Conservation (phyloP, 2,888 invertebrate genomes). For the Synanthedon formicaeformis region DNA sequence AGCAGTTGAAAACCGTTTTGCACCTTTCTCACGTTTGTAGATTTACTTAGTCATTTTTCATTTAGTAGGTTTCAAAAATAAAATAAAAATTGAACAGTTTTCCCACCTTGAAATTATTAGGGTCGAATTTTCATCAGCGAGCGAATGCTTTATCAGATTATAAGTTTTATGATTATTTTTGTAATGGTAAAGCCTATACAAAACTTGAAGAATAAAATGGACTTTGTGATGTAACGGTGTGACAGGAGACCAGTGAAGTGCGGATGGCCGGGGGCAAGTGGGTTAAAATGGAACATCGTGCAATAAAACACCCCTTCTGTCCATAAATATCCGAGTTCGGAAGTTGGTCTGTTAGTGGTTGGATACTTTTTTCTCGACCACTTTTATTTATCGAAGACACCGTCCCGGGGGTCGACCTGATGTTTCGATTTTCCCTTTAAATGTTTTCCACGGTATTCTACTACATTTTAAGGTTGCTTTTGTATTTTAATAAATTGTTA, state of each 20-base stretch:
- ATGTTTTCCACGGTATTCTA: too few relatives aligned
- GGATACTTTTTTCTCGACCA: constrained; percentile 45
- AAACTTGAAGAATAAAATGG: too few relatives aligned
- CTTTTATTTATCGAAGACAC: constrained; percentile 55
- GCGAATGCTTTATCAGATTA: neutral
- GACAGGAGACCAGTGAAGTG: constrained; percentile 36
- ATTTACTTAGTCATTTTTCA: too few relatives aligned
- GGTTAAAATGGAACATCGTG: constrained; percentile 60
- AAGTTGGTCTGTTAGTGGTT: constrained; percentile 67
- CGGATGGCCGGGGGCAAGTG: constrained; percentile 63
- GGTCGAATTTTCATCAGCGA: neutral
- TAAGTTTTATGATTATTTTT: neutral
- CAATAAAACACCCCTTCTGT: constrained; percentile 66
- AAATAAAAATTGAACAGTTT: too few relatives aligned
- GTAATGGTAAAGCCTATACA: neutral
- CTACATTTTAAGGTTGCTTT: too few relatives aligned
- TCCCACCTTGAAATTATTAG: neutral
- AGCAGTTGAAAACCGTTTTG: too few relatives aligned
- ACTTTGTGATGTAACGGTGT: constrained; percentile 20
- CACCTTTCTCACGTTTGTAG: too few relatives aligned
- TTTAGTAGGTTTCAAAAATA: too few relatives aligned
- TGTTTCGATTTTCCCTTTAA: neutral
- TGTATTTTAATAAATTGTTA: too few relatives aligned
- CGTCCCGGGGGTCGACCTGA: constrained; percentile 23
- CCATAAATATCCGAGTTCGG: constrained; percentile 67